Evolutionary conservation across 2,888 invertebrate genomes (phyloP), one percentile per base, ranked within the genome.

Genomic region (Alcis repandata): DNA sequence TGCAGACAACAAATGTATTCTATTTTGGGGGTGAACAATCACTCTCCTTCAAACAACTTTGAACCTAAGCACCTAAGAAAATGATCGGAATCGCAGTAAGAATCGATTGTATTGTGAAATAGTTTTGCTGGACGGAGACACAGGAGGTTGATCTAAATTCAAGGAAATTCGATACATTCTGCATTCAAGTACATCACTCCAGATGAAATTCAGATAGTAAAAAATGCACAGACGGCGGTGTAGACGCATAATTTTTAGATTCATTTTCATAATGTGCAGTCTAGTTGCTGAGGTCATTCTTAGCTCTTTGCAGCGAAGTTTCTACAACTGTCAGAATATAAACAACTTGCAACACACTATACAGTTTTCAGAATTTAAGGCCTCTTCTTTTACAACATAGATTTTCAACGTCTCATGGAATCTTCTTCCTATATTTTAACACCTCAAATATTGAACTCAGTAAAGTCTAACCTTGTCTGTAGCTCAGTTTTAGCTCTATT

Each of bases 221-320:
- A 91, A 91, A 92, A 92, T 92, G 92, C 91, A 90, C 85, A 90
- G 91, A 90, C 89, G 79, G 69, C 73, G 80, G 75, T 79, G 77
- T 86, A 83, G 85, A 65, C 79, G 92, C 76, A 93, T 93, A 93
- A 92, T 91, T 90, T 91, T 91, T 77, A 91, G 87, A 91, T 91
- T 88, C 87, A 91, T 92, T 92, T 86, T 85, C 86, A 92, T 91
- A 92, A 90, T 92, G 86, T 92, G 92, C 92, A 92, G 85, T 84
- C 84, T 68, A 84, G 79, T 76, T 75, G 79, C 68, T 90, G 91
- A 91, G 92, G 90, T 91, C 91, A 90, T 79, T 81, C 78, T 75
- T 69, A 74, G 27, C 7, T 49, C 32, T 49, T 48, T 38, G 19
- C 49, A 49, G 49, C 15, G 10, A 32, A 27, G 13, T 13, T 36